These are phyloP conservation scores for Gastrophryne carolinensis DNA, from an alignment of 2,797 vertebrate species.

Conservation along the genomic window DNA sequence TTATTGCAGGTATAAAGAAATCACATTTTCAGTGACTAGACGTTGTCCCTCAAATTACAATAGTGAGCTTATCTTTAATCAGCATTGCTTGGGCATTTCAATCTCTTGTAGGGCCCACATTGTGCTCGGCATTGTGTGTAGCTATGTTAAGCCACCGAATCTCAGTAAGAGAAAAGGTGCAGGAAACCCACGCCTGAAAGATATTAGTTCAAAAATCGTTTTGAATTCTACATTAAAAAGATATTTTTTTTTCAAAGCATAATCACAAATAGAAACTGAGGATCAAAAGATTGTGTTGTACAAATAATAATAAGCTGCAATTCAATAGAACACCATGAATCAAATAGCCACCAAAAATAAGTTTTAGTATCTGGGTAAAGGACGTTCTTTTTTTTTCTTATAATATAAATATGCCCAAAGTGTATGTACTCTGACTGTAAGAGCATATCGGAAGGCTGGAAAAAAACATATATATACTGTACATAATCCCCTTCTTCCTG, in stretches of 20 bases:
- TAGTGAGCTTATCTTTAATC: background rate
- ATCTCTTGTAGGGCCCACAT: background rate
- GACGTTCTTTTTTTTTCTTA: no score
- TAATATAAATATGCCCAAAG: no score
- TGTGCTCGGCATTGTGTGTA: background rate
- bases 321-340: background rate
- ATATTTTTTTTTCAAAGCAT: background rate
- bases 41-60: background rate
- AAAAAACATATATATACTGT: no score
- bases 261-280: background rate
- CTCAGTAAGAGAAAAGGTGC: slow-evolving; percentile 12
- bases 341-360: background rate
- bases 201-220: slow-evolving; percentile 13
- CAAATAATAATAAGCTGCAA: background rate
- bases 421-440: no score
- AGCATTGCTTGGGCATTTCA: background rate
- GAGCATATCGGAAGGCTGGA: no score
- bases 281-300: slow-evolving; percentile 17
- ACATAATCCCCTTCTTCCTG: no score
- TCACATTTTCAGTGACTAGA: background rate
- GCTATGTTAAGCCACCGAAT: background rate
- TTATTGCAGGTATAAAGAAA: no score
- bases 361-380: no score
- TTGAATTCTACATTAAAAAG: background rate
- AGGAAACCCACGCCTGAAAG: slow-evolving; percentile 5